Evolutionary conservation across 2,797 vertebrate species (phyloP).

Genomic region (Tinamus major): DNA sequence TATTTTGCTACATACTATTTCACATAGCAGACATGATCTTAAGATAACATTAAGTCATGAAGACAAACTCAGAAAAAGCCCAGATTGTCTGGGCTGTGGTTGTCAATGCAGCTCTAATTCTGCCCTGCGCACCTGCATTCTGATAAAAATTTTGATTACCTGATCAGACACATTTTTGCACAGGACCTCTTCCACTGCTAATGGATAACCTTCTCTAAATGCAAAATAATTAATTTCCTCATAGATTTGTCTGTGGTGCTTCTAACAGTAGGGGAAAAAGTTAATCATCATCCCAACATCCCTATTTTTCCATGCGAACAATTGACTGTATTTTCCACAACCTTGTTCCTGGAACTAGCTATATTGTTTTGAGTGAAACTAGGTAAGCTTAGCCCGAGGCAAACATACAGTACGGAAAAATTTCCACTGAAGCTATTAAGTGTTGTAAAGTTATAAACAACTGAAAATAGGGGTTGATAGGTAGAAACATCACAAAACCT

Average conservation of each 20-base stretch:
- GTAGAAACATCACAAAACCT: background rate
- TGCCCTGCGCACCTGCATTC: background rate
- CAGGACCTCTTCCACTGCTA: background rate
- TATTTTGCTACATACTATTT: background rate
- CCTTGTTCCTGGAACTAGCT: background rate
- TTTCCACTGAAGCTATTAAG: background rate
- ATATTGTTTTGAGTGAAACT: background rate
- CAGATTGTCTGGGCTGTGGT: background rate
- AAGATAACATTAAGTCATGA: background rate
- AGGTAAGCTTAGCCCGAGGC: background rate
- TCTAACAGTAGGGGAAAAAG: background rate
- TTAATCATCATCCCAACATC: background rate
- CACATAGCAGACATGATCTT: background rate
- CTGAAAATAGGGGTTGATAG: background rate
- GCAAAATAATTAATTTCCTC: background rate
- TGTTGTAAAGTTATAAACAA: background rate
- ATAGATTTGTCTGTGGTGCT: background rate
- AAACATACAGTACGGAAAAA: background rate
- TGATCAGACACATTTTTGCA: background rate
- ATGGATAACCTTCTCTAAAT: background rate
- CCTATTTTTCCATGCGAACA: background rate
- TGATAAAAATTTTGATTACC: background rate
- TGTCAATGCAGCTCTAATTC: background rate
- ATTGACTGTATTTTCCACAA: background rate
- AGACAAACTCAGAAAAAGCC: background rate